A percentile compares a stretch with the other conserved stretches of the same genome.
Evolutionary conservation across 2,888 invertebrate genomes (phyloP).

Genomic region (Microctonus brassicae): DNA sequence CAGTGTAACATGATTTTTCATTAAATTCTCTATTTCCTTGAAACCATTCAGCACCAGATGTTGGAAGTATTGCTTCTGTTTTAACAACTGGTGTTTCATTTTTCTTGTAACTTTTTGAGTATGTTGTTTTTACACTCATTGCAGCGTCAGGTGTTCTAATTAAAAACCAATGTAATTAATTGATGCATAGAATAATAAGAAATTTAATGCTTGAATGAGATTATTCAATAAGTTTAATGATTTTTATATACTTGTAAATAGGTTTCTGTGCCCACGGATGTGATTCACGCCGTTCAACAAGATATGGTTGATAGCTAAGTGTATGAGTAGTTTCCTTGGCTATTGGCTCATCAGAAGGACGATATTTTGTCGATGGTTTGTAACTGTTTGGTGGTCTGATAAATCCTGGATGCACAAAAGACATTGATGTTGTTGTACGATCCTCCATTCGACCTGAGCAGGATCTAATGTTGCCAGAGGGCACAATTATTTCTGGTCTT

Average conservation of each 20-base stretch:
- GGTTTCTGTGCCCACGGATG: conserved; percentile 64
- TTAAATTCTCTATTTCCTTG: conserved; percentile 29
- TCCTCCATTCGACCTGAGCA: conserved; percentile 55
- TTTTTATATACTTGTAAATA: conserved; percentile 56
- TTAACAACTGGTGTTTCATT: conserved; percentile 47
- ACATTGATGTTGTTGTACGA: conserved; percentile 56
- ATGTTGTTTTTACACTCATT: conserved; percentile 63
- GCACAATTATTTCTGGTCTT: conserved; percentile 57
- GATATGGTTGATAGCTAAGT: conserved; percentile 64
- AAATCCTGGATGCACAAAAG: conserved; percentile 59
- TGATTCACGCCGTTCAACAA: conserved; percentile 55
- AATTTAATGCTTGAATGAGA: no score
- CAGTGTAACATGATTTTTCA: conserved; percentile 53
- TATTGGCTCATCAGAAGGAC: conserved; percentile 55
- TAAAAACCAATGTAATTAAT: background rate
- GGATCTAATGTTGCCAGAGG: conserved; percentile 58
- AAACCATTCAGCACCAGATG: conserved; percentile 19
- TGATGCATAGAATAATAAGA: no score
- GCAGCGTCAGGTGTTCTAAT: conserved; percentile 54
- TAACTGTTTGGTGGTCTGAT: conserved; percentile 57
- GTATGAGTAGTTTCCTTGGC: conserved; percentile 63
- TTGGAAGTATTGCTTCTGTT: conserved; percentile 40
- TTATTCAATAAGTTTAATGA: background rate
- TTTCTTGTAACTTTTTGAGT: conserved; percentile 59
- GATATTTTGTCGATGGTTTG: conserved; percentile 60